phyloP scores from a whole-genome alignment of 2,888 invertebrate genomes.

The Drosophila nigricruria region DNA sequence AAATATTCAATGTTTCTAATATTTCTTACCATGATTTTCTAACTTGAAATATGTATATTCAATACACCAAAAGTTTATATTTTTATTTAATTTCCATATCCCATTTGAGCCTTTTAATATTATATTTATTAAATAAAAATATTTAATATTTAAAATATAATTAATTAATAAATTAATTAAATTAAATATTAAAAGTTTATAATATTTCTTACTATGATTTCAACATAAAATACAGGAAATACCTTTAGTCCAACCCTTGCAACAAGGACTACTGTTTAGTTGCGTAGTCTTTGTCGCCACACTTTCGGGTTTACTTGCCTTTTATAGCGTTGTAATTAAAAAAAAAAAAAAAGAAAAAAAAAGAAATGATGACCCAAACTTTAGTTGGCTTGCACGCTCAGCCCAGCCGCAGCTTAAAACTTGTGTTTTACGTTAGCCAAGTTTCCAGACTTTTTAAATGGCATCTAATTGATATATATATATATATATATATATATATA shows the following conservation, averaged over 20 bases:
- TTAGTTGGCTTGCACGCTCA: slow-evolving; percentile 13
- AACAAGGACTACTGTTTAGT: background rate
- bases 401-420: slow-evolving; percentile 32
- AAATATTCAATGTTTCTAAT: too few relatives aligned
- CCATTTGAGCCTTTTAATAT: too few relatives aligned
- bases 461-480: slow-evolving; percentile 54
- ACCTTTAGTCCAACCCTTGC: background rate
- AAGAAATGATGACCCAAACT: slow-evolving; percentile 50
- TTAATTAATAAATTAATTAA: too few relatives aligned
- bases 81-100: too few relatives aligned
- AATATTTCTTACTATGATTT: background rate
- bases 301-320: slow-evolving; percentile 58
- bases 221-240: background rate
- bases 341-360: slow-evolving; percentile 2
- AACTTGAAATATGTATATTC: too few relatives aligned
- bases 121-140: too few relatives aligned
- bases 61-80: too few relatives aligned
- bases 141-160: too few relatives aligned
- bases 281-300: slow-evolving; percentile 29
- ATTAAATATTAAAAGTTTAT: background rate
- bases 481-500: background rate
- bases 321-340: slow-evolving; percentile 71
- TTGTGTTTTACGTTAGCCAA: slow-evolving; percentile 35
- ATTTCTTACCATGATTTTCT: too few relatives aligned
- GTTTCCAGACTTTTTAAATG: slow-evolving; percentile 34